Conservation (phyloP, 2,888 invertebrate genomes). For the Stenodema calcarata region DNA sequence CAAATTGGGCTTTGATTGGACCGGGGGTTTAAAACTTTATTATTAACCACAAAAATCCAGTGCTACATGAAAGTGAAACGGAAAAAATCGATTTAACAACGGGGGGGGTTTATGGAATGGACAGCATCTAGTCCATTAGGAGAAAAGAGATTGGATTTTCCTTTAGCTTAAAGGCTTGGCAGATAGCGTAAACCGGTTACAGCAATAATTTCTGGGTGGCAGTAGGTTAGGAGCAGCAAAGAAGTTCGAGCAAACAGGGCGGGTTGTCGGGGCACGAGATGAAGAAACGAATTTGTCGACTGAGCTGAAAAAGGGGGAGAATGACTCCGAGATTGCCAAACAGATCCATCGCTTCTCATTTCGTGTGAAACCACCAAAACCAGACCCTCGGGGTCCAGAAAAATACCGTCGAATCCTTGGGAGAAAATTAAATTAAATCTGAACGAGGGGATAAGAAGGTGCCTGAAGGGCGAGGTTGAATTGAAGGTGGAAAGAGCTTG, state of each 20-base stretch:
- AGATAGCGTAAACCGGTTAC: background rate
- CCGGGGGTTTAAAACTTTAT: too few species aligned
- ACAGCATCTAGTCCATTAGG: background rate
- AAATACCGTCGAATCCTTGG: background rate
- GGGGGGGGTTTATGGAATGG: background rate
- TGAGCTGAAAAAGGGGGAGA: background rate
- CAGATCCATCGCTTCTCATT: slow-evolving; percentile 10
- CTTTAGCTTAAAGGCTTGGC: background rate
- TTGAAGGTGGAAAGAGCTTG: slow-evolving; percentile 2
- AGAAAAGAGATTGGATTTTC: background rate
- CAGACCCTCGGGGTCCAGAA: background rate
- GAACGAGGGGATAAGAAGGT: background rate
- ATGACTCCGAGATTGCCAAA: background rate
- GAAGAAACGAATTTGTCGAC: background rate
- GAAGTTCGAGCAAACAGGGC: background rate
- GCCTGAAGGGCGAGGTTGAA: background rate
- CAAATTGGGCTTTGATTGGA: too few species aligned
- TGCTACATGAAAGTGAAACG: background rate
- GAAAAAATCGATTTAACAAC: background rate
- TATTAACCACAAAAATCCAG: too few species aligned
- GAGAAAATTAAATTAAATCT: slow-evolving; percentile 13
- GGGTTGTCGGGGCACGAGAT: background rate
- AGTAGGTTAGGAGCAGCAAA: background rate
- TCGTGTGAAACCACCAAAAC: background rate
- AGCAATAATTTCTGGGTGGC: background rate